Evolutionary conservation across 2,113 vertebrate genomes (phyloP), one percentile per base, ranked within the genome.

Genomic region (Malurus elegans): DNA sequence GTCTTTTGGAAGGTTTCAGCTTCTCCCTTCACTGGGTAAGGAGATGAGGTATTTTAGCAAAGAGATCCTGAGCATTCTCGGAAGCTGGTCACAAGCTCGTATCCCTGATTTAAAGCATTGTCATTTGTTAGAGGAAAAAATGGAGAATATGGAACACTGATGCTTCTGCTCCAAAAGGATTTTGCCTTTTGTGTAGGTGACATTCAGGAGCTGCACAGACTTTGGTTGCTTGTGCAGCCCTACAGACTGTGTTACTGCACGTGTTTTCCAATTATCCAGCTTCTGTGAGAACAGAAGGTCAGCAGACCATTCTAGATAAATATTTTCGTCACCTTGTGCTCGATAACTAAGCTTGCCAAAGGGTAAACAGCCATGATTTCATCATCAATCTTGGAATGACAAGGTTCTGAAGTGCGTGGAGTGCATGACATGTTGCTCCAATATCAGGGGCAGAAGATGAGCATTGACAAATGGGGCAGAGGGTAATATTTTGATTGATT

Each of bases 211-310:
- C 67, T 66, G 28, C 65, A 42, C 14, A 61, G 34, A 9, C 36
- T 86, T 79, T 2, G 3, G 17, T 16, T 91, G 73, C 48, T 75
- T 62, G 34, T 85, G 73, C 47, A 80, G 7, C 67, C 31, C 40
- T 24, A 48, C 31, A 85, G 56, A 66, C n/a, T 47, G 12, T 71
- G 66, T 85, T 75, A 44, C 36, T 34, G 58, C 51, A 80, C 42
- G 12, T 57, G 26, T 80, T 92, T 93, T 90, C 78, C 79, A 76
- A 57, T 90, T 84, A 88, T 38, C 62, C 74, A 51, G 10, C 44
- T 75, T 94, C 75, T 58, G 44, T 61, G 53, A 86, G 84, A 95
- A 89, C 84, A 97, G 54, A 92, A 92, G 95, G 81, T 91, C 94
- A 96, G 42, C 47, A 73, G 78, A 88, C 40, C 50, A 32, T 62